These are phyloP conservation scores for Drosophila mimetica DNA, from an alignment of 2,888 invertebrate species.

Conservation along the genomic window DNA sequence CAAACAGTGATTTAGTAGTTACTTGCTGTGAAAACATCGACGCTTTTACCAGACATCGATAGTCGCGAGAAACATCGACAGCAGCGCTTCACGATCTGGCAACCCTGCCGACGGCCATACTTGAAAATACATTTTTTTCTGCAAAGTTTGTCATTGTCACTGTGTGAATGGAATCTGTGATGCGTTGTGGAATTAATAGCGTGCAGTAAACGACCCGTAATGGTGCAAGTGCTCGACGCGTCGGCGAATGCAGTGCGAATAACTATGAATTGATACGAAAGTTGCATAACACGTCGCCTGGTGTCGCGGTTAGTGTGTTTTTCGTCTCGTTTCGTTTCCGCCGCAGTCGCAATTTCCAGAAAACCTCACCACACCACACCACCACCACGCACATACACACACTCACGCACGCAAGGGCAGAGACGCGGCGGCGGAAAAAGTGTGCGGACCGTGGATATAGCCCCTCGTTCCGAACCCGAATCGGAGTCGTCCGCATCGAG, in stretches of 20 bases:
- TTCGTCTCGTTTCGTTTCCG: constrained; percentile 51
- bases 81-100: background rate
- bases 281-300: constrained; percentile 69
- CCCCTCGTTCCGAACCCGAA: constrained; percentile 8
- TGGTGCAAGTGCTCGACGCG: constrained; percentile 57
- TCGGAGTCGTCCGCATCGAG: constrained; percentile 4
- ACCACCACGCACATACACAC: constrained; percentile 19
- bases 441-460: constrained; percentile 50
- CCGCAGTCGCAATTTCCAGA: constrained; percentile 75
- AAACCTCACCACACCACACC: constrained; percentile 59
- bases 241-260: constrained; percentile 47
- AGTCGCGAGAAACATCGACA: background rate
- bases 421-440: constrained; percentile 64
- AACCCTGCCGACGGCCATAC: constrained; percentile 31
- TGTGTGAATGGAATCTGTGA: constrained; percentile 54
- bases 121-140: constrained; percentile 61
- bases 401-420: constrained; percentile 22
- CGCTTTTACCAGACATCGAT: background rate
- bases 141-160: constrained; percentile 69
- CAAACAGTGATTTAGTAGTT: too few relatives aligned
- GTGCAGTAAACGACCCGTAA: constrained; percentile 45
- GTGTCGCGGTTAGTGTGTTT: constrained; percentile 47
- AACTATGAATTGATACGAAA: constrained; percentile 69
- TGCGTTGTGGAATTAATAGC: constrained; percentile 60
- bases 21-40: too few relatives aligned